Percentiles rank a stretch among this genome's conserved stretches.
Conservation (phyloP, 2,797 vertebrate genomes). For the Euthynnus affinis region DNA sequence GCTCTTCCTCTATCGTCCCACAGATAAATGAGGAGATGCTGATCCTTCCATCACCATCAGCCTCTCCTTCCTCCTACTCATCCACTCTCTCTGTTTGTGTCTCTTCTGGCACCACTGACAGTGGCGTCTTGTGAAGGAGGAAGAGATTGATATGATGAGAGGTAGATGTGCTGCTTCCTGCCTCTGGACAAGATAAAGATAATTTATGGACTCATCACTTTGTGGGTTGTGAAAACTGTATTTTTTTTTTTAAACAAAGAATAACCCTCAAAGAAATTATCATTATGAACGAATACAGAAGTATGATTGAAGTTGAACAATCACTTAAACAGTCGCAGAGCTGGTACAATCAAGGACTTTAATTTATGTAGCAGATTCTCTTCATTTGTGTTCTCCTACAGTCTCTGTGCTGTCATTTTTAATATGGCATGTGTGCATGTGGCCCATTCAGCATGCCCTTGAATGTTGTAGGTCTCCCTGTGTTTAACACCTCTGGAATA, state of each 20-base stretch:
- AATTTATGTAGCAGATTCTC: constrained; percentile 70
- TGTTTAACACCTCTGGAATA: constrained; percentile 69
- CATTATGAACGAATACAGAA: constrained; percentile 69
- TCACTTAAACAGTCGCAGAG: constrained; percentile 71
- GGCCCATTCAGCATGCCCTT: constrained; percentile 54
- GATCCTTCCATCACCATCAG: constrained; percentile 76
- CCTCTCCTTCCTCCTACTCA: constrained; percentile 80
- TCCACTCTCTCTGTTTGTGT: constrained; percentile 75
- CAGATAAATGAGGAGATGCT: constrained; percentile 75
- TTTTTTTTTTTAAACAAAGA: constrained; percentile 55
- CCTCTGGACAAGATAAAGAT: constrained; percentile 60
- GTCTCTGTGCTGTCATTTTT: constrained; percentile 44
- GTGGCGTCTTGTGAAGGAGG: constrained; percentile 73
- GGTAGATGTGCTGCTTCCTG: constrained; percentile 78
- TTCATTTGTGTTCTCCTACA: constrained; percentile 55
- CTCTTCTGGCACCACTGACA: constrained; percentile 76
- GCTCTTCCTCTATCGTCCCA: constrained; percentile 74
- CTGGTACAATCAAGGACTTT: constrained; percentile 72
- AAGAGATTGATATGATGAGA: constrained; percentile 81
- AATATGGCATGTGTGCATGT: constrained; percentile 34
- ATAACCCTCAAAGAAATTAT: constrained; percentile 72
- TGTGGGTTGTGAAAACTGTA: constrained; percentile 48
- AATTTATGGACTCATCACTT: constrained; percentile 78
- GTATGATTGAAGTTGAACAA: constrained; percentile 77
- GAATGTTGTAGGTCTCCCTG: constrained; percentile 51